A percentile compares a stretch with the other conserved stretches of the same genome.
Conservation (phyloP, 2,797 vertebrate species). For the Anguilla obscura region DNA sequence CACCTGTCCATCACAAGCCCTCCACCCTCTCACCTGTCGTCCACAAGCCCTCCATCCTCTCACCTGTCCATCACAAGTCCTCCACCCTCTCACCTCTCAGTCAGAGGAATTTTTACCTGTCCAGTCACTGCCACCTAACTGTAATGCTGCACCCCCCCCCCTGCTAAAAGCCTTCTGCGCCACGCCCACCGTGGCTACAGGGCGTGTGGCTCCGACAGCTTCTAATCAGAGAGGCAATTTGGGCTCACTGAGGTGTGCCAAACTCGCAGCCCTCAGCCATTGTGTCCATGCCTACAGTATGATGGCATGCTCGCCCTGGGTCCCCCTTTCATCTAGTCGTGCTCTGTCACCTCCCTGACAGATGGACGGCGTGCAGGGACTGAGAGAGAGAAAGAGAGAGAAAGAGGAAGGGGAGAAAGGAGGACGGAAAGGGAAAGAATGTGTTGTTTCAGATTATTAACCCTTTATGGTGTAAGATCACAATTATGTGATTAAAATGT, state of each 20-base stretch:
- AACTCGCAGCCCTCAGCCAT: constrained; percentile 15
- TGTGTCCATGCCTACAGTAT: not conserved
- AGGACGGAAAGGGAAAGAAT: not conserved
- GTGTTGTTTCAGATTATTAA: not conserved
- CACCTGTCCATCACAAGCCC: not conserved
- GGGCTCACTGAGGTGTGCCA: constrained; percentile 27
- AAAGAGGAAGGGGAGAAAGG: not conserved
- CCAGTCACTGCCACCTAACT: not conserved
- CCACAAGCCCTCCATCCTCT: not conserved
- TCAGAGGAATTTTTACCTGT: not conserved
- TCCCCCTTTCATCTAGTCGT: constrained; percentile 15
- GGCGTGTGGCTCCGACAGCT: constrained; percentile 28
- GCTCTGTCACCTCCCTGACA: not conserved
- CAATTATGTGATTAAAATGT: too few relatives aligned
- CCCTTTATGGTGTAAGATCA: too few relatives aligned
- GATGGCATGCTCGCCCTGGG: not conserved
- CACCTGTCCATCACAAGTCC: constrained; percentile 5
- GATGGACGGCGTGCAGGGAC: not conserved
- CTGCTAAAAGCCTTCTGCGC: not conserved
- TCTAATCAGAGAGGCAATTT: constrained; percentile 32
- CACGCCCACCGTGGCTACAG: not conserved
- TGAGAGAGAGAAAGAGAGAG: not conserved
- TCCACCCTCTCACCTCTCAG: not conserved
- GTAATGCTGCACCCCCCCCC: constrained; percentile 20
- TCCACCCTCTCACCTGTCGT: too few relatives aligned